Evolutionary conservation across 2,888 invertebrate genomes (phyloP), one percentile per base, ranked within the genome.

Genomic region (Tiliacea aurago): DNA sequence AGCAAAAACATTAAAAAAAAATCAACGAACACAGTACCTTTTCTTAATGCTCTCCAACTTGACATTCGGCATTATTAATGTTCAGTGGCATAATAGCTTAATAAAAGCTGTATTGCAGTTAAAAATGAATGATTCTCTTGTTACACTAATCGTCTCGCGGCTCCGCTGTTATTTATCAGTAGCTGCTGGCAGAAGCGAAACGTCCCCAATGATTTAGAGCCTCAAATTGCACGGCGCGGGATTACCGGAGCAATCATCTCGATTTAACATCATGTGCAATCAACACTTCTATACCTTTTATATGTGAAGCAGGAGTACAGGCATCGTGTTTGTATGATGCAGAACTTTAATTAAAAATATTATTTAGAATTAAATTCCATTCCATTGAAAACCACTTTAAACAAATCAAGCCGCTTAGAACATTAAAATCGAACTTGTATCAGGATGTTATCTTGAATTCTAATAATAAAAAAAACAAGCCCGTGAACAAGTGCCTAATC

Each of bases 101-200:
- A 91, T 92, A 90, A 91, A 90, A 88, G 88, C 88, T 80, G 87
- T 88, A 87, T 88, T 81, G 84, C 88, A 84, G 85, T 89, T 90
- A 87, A 90, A 87, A 90, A 90, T 91, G 91, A 92, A 92, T 91
- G 90, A 90, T 92, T 89, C 91, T 92, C 91, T 93, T 93, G 93
- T 94, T 93, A 94, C 91, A 91, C 93, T 94, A 95, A 95, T 94
- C 93, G 93, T 91, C 88, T 90, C 88, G 84, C 89, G 87, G 87
- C 83, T 83, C 86, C 81, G 86, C 85, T 90, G 91, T 95, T 94
- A 95, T 95, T 96, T 95, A 95, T 95, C 95, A 95, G 95, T 94
- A 95, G 96, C 95, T 78, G 91, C 80, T 87, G 90, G 84, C 90
- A 86, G 88, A 89, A 88, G 89, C 82, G 70, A 74, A 88, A 85